Evolutionary conservation across 2,888 invertebrate species (phyloP), one percentile per base, ranked within the genome.

Genomic region (Scaptomyza tumidula): DNA sequence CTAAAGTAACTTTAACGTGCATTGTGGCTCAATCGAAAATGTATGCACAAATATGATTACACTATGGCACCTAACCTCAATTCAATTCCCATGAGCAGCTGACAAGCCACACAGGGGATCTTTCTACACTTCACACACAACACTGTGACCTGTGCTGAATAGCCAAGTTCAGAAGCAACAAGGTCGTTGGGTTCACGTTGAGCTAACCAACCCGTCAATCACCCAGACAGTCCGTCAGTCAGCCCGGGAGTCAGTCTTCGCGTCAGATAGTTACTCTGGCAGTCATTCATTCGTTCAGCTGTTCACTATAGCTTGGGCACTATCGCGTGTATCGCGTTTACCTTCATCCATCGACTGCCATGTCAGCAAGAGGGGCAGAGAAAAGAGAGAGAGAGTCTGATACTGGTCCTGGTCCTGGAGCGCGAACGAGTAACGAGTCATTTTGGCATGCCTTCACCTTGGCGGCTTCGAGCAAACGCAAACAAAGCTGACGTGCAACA

Each of bases 381-480:
- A 19, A 19, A n/a, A 1, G 35, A 6, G 19, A 19, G 19, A 1
- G 35, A 6, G 19, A 19, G 19, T 41, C 41, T 16, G 41, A 2
- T 39, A 9, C 39, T 37, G 37, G 13, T 55, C 58, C 39, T 55
- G 46, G 53, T 61, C 48, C 69, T 60, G 54, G 46, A 43, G 58
- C 43, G 60, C 57, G 69, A 60, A 74, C 74, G 74, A 68, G 61
- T 74, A 78, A 72, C 69, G 78, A 80, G 62, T 68, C 72, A 71
- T 72, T 80, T 61, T 77, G 77, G 63, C 80, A 67, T 64, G 53
- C 80, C 71, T 80, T 77, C 64, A 71, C 77, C 77, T 76, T 80
- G 60, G 45, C 71, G 46, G 64, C 57, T 46, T 55, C 45, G 41
- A 54, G 39, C 48, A 56, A 59, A 50, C 56, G 14, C 65, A 75